These are phyloP conservation scores for Podilymbus podiceps DNA, from an alignment of 2,113 vertebrate species.

Conservation along the genomic window DNA sequence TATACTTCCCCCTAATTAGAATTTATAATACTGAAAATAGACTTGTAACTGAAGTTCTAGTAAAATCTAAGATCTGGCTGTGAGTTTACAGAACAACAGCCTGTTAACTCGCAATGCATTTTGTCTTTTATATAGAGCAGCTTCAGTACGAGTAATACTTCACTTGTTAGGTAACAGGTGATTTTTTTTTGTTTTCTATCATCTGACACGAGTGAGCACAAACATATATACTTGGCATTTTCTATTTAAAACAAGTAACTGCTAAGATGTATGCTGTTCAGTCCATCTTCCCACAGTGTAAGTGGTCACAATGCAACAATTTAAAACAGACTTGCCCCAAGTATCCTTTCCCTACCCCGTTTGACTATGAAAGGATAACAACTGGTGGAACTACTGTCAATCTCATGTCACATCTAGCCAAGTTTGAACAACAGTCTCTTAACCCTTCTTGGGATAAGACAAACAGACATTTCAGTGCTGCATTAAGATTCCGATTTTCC, in stretches of 20 bases:
- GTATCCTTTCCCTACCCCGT: not conserved
- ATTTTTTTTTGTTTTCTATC: not conserved
- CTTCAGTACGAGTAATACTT: not conserved
- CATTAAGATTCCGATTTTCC: not conserved
- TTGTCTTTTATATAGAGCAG: not conserved
- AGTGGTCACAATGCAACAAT: not conserved
- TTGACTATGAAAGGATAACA: not conserved
- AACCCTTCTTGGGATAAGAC: not conserved
- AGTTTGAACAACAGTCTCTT: not conserved
- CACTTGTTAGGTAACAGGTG: not conserved
- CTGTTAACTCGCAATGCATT: not conserved
- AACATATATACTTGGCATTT: not conserved
- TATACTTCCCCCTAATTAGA: not conserved
- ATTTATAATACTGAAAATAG: not conserved
- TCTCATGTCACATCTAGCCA: fast-evolving
- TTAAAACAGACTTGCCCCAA: not conserved
- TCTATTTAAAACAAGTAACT: not conserved
- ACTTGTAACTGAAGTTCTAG: not conserved
- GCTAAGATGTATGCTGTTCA: not conserved
- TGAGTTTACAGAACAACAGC: not conserved
- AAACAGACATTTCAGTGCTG: not conserved
- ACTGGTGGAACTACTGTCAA: not conserved
- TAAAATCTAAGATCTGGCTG: not conserved
- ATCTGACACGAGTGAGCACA: not conserved
- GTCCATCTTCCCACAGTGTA: not conserved